Evolutionary conservation across 2,113 vertebrate genomes (phyloP).

Genomic region (Maccullochella peelii): DNA sequence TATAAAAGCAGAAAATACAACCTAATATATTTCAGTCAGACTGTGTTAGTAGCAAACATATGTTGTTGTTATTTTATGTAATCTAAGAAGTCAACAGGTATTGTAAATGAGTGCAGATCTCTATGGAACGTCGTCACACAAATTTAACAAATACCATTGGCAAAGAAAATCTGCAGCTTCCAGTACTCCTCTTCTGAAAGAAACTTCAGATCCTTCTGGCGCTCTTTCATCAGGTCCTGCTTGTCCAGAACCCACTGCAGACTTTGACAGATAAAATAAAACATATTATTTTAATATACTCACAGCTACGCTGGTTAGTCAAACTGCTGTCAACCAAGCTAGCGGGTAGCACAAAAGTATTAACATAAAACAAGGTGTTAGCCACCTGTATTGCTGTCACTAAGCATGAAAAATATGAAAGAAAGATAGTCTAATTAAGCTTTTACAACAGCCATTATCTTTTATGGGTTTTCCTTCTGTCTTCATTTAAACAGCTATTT

Average conservation of each 20-base stretch:
- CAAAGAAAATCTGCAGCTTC: slow-evolving; percentile 99
- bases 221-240: slow-evolving; percentile 97
- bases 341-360: slow-evolving; percentile 14
- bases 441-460: not conserved
- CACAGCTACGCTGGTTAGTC: not conserved
- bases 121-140: not conserved
- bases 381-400: not conserved
- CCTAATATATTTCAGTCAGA: not conserved
- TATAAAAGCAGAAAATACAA: not conserved
- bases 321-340: slow-evolving; percentile 11
- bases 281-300: not conserved
- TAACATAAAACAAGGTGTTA: not conserved
- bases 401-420: not conserved
- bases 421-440: rapidly evolving
- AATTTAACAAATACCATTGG: slow-evolving; percentile 89
- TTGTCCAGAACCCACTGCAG: slow-evolving; percentile 99
- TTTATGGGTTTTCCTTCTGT: not conserved
- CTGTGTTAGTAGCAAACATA: not conserved
- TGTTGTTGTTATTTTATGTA: not conserved
- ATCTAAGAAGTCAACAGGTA: not conserved
- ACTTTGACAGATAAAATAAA: slow-evolving; percentile 74
- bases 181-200: slow-evolving; percentile 98
- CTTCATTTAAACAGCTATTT: not conserved
- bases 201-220: slow-evolving; percentile 98
- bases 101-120: not conserved